Evolutionary conservation across 2,113 vertebrate genomes (phyloP), one percentile per base, ranked within the genome.

Genomic region (Prionailurus viverrinus): DNA sequence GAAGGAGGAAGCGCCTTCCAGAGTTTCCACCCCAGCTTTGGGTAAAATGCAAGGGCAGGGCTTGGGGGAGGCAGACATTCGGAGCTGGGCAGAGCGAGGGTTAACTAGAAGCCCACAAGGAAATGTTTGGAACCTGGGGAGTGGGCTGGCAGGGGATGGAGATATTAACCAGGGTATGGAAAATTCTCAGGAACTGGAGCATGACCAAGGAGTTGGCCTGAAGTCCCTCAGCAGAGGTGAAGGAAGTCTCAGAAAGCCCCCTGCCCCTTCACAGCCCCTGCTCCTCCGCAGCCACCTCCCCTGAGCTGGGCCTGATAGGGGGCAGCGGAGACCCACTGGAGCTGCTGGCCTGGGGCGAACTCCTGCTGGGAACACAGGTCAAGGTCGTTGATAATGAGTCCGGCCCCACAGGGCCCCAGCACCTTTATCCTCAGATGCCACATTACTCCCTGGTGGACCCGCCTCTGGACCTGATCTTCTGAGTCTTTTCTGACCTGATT

Each of bases 121-220:
- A 68, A 51, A 81, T 8, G 36, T 36, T 41, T 66, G 58, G 63
- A 82, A 71, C 11, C 41, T 82, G 41, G 58, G 58, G 61, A 65
- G 25, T 23, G 95, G 94, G 79, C 73, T 74, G 71, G 89, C 41
- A 5, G 80, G 73, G 66, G 73, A 31, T 51, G 39, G 89, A 36
- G 84, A 19, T 68, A 27, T 27, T 79, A 76, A 68, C 5, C 36
- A 15, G 71, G 85, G 58, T 31, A n/a, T 63, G 89, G 73, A 78
- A 93, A 95, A 93, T 90, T 97, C 95, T 68, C 5, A 0, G 74
- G 66, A 91, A 69, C 48, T 78, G 86, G 74, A 76, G 85, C n/a
- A 0, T 74, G 33, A 69, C 85, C 74, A 93, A 81, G 89, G 89
- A 68, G 25, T 48, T 63, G 73, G 73, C 80, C 55, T 81, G 16